Base-by-base conservation (phyloP, 1,140 invertebrate species). In the Drosophila gunungcola region DNA sequence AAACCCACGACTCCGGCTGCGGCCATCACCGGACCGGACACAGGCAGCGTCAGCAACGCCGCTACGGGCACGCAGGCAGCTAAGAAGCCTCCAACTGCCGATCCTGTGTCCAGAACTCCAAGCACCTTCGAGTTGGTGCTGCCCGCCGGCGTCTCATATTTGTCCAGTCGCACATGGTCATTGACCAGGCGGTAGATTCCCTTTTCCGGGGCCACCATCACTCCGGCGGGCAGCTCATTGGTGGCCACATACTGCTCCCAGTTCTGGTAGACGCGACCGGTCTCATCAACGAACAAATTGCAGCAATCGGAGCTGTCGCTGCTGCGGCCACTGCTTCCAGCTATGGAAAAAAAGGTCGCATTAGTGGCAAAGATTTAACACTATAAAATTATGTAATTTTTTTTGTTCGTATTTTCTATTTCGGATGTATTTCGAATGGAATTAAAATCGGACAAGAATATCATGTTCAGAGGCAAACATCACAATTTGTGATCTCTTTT, bases 231-330 rank as follows among this genome's bases (percentile, higher is more conserved):
- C 27, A 91, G 58, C 42, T 82, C 58, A 65, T 91, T 91, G 1
- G 63, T 64, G 21, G 42, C 27, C 46, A 91, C 67, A 75, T 78
- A 91, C 4, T 80, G 65, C 0, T 53, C 48, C 90, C 90, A 91
- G 49, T 90, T 91, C 41, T 88, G 78, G 76, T 91, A 91, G 0
- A 91, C 84, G 1, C 90, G 83, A 12, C 83, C 88, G 9, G 51
- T 61, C 32, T 91, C 90, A 51, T 91, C 90, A 5, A 91, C 70
- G 61, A 91, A 91, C n/a, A 90, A 55, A 75, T 90, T 85, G 49
- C 90, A 91, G 36, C 86, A 91, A 39, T 85, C 41, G 29, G 42
- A 43, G 36, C 90, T 91, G 34, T 78, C 73, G 36, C 56, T 56
- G 12, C 65, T 45, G 32, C 4, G 46, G 3, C 43, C 63, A 13